phyloP scores from a whole-genome alignment of 1,140 invertebrate genomes.

The Calycopis cecrops region DNA sequence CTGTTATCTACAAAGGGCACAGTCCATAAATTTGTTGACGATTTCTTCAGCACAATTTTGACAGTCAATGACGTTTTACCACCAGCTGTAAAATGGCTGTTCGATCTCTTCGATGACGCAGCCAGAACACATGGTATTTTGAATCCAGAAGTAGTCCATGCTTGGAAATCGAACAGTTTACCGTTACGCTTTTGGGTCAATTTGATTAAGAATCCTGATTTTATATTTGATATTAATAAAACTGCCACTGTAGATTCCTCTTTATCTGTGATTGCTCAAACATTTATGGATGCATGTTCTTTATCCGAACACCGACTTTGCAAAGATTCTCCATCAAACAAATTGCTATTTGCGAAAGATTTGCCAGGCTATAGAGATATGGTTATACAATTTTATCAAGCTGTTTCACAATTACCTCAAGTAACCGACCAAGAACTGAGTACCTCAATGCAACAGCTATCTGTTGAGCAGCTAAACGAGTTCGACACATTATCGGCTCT shows the following conservation, averaged over 20 bases:
- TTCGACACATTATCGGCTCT: constrained; percentile 93
- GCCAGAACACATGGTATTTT: constrained; percentile 88
- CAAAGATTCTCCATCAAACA: constrained; percentile 96
- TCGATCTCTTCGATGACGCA: constrained; percentile 95
- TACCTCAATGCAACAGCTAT: constrained; percentile 93
- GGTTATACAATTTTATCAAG: constrained; percentile 91
- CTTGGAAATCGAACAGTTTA: constrained; percentile 97
- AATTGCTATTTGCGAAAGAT: constrained; percentile 95
- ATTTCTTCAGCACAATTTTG: constrained; percentile 93
- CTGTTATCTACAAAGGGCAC: constrained; percentile 96
- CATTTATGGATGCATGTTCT: constrained; percentile 96
- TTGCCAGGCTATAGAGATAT: constrained; percentile 92
- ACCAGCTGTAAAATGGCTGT: constrained; percentile 95
- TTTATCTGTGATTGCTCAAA: constrained; percentile 95
- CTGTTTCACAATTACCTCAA: constrained; percentile 88
- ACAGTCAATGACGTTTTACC: constrained; percentile 93
- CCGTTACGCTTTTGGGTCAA: constrained; percentile 97
- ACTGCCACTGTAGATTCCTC: constrained; percentile 94
- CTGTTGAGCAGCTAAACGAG: constrained; percentile 89
- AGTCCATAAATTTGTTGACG: constrained; percentile 97
- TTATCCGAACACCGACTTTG: constrained; percentile 91
- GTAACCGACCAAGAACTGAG: constrained; percentile 95
- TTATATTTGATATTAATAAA: constrained; percentile 97
- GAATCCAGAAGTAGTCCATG: constrained; percentile 91
- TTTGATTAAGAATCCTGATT: constrained; percentile 97